Evolutionary conservation across 2,113 vertebrate species (phyloP).

Genomic region (Oryzias woworae): DNA sequence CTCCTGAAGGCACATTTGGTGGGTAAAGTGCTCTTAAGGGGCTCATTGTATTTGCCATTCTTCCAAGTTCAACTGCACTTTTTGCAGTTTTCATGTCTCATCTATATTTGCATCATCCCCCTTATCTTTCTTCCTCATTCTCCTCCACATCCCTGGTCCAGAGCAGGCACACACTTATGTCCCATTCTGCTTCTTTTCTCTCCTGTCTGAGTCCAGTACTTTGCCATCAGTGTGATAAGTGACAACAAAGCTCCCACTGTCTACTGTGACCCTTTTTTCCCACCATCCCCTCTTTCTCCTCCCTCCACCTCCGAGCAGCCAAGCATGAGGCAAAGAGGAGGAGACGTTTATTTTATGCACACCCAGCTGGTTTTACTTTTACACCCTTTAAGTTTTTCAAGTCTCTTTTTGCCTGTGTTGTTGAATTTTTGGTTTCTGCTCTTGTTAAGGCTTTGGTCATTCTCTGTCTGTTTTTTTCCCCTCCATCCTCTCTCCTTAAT

Average conservation of each 20-base stretch:
- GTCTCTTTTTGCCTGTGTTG: neutral
- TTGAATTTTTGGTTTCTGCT: constrained; percentile 17
- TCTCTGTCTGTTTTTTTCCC: constrained; percentile 16
- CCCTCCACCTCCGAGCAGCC: constrained; percentile 56
- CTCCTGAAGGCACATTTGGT: constrained; percentile 52
- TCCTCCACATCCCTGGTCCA: constrained; percentile 9
- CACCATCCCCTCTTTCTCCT: constrained; percentile 47
- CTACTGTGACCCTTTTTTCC: constrained; percentile 65
- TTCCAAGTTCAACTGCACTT: constrained; percentile 13
- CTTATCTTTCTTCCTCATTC: constrained; percentile 23
- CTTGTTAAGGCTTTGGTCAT: neutral
- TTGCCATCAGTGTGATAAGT: constrained; percentile 78
- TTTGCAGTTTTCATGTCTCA: constrained; percentile 32
- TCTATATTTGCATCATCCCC: constrained; percentile 38
- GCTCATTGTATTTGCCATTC: constrained; percentile 10
- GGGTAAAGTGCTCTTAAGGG: constrained; percentile 63
- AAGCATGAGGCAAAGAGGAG: constrained; percentile 57
- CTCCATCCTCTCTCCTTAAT: neutral
- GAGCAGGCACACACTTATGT: constrained; percentile 50
- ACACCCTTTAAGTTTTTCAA: constrained; percentile 14
- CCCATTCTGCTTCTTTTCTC: constrained; percentile 71
- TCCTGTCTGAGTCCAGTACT: constrained; percentile 77
- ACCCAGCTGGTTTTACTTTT: constrained; percentile 48
- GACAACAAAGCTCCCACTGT: constrained; percentile 93
- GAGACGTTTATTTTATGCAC: constrained; percentile 48